A percentile compares a stretch with the other conserved stretches of the same genome.
These are phyloP conservation scores for Nemapogon koenigi DNA, from an alignment of 2,888 invertebrate genomes.

Conservation along the genomic window DNA sequence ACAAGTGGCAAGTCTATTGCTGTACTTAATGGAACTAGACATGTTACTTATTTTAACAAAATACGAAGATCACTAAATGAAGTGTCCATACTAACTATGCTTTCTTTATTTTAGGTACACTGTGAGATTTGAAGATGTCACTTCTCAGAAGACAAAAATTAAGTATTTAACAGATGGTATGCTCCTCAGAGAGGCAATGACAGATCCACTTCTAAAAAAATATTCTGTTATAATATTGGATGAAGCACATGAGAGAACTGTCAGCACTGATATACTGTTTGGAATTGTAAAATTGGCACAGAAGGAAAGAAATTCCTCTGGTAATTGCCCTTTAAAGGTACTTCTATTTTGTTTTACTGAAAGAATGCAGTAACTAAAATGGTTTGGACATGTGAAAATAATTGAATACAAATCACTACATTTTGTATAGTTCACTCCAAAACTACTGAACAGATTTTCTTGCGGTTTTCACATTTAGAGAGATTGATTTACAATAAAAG, in stretches of 20 bases:
- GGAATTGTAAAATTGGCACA: slow-evolving; percentile 92
- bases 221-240: slow-evolving; percentile 89
- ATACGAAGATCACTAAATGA: too few relatives aligned
- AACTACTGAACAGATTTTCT: too few relatives aligned
- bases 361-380: not conserved
- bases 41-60: too few relatives aligned
- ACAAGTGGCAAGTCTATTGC: too few relatives aligned
- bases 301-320: slow-evolving; percentile 63
- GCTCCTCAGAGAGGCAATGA: slow-evolving; percentile 88
- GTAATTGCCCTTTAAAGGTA: slow-evolving; percentile 5
- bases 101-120: too few relatives aligned
- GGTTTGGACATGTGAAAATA: too few relatives aligned
- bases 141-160: slow-evolving; percentile 80
- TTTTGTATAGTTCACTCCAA: too few relatives aligned
- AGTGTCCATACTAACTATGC: too few relatives aligned
- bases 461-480: too few relatives aligned
- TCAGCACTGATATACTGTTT: slow-evolving; percentile 92
- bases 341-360: not conserved
- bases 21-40: too few relatives aligned
- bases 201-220: slow-evolving; percentile 73
- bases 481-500: too few relatives aligned
- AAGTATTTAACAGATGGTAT: slow-evolving; percentile 96
- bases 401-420: too few relatives aligned
- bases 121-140: slow-evolving; percentile 91
- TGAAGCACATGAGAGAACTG: slow-evolving; percentile 95